Evolutionary conservation across 2,113 vertebrate genomes (phyloP).

Genomic region (Pseudorasbora parva): DNA sequence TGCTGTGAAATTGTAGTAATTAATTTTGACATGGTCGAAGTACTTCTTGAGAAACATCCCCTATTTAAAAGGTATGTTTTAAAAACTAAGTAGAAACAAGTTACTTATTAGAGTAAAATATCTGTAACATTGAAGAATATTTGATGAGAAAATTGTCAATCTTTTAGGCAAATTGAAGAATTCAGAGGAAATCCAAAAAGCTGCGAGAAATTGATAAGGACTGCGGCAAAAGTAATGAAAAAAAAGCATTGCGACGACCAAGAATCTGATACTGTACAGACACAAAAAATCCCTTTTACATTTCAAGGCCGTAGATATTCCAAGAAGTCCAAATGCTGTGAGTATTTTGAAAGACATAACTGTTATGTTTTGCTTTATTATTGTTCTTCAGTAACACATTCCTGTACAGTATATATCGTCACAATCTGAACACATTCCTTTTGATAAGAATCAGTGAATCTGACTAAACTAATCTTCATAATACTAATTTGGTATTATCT

Average conservation of each 20-base stretch:
- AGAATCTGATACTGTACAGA: conserved; percentile 9
- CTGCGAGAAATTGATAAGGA: neutral
- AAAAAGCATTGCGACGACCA: neutral
- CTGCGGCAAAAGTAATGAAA: conserved; percentile 21
- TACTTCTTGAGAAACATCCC: conserved; percentile 46
- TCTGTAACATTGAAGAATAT: neutral
- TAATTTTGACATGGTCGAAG: conserved; percentile 47
- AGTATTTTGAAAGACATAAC: conserved; percentile 25
- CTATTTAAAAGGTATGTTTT: conserved; percentile 42
- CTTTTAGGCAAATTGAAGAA: conserved; percentile 42
- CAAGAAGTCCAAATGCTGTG: conserved; percentile 56
- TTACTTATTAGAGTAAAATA: neutral
- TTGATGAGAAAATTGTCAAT: neutral
- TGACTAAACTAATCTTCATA: too few species aligned
- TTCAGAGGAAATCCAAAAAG: conserved; percentile 11
- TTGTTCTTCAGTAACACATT: too few species aligned
- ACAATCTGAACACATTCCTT: neutral
- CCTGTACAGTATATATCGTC: neutral
- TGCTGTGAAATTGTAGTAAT: conserved; percentile 51
- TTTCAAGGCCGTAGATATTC: conserved; percentile 34
- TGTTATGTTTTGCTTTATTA: too few species aligned
- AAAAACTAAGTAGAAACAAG: neutral
- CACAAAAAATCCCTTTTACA: neutral
- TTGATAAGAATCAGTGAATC: neutral
- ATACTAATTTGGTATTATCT: too few species aligned